Percentiles rank a stretch among this genome's conserved stretches.
These are phyloP conservation scores for Julus scanicus DNA, from an alignment of 2,888 invertebrate genomes.

Conservation along the genomic window DNA sequence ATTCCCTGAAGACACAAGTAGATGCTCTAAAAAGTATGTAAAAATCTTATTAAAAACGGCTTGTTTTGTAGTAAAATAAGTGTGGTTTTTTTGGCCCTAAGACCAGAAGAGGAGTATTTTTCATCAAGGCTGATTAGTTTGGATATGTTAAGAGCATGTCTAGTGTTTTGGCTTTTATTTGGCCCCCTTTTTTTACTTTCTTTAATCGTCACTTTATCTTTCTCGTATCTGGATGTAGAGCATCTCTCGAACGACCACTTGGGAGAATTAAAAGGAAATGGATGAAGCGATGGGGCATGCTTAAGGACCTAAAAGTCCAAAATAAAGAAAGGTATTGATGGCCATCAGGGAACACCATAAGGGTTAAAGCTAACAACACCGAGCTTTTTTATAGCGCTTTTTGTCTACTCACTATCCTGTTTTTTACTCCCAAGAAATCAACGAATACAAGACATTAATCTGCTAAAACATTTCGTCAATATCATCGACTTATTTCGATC, in stretches of 20 bases:
- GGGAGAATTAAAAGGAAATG: conserved; percentile 22
- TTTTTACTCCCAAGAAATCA: too few species aligned
- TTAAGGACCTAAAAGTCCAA: conserved; percentile 15
- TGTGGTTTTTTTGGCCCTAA: not conserved
- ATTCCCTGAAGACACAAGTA: not conserved
- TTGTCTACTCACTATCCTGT: too few species aligned
- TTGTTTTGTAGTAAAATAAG: not conserved
- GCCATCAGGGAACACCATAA: not conserved
- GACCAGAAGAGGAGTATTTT: not conserved
- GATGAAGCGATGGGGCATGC: conserved; percentile 7
- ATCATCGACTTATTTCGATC: too few species aligned
- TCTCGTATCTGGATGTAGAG: not conserved
- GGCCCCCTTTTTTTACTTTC: not conserved
- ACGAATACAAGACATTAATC: too few species aligned
- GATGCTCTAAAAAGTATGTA: too few species aligned
- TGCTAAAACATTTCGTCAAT: too few species aligned
- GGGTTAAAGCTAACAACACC: not conserved
- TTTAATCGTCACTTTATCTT: conserved; percentile 9
- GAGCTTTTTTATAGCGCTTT: not conserved
- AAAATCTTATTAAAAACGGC: not conserved
- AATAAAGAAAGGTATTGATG: not conserved
- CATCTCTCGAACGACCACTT: conserved; percentile 15
- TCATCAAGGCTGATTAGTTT: conserved; percentile 3
- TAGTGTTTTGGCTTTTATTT: conserved; percentile 8
- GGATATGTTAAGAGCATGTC: not conserved